Evolutionary conservation across 2,888 invertebrate genomes (phyloP), one percentile per base, ranked within the genome.

Genomic region (Chromoteleia sp.): DNA sequence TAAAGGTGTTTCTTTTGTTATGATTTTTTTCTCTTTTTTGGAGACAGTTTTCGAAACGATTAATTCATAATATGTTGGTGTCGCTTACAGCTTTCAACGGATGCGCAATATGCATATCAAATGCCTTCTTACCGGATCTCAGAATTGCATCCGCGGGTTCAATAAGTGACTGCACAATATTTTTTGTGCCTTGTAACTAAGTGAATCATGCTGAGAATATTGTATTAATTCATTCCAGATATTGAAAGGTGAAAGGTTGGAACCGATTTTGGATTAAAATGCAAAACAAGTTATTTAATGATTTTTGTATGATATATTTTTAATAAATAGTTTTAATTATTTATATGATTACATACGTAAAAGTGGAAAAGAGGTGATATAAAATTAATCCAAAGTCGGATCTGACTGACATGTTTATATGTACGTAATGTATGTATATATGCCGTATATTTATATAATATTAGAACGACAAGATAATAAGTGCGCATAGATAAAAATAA

Each of bases 31-130:
- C 14, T 67, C 8, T 48, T 43, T 48, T 19, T 52, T 52, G 36
- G 15, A 21, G 14, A 39, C 12, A 12, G 15, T 14, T 67, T 58
- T 59, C 29, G 12, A 41, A 71, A 50, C 21, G 19, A 17, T n/a
- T 45, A 33, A 33, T 15, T 19, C 19, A 48, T 58, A 50, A 68
- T 63, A 56, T 50, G 63, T 58, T 41, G 50, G 30, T 45, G 45
- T 77, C 45, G 70, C 56, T 58, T 61, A 61, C 41, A 54, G 61
- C 41, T 76, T 61, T 48, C 15, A 54, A 58, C 39, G 65, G 65
- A 65, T 78, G 71, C 65, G 50, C 50, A 43, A 41, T 65, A 71
- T 71, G 78, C 78, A 78, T 78, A 79, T 79, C 78, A 78, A 79
- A 71, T 56, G 67, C 70, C 70, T 77, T 70, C 59, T 45, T 14